Percentiles rank a stretch among this genome's conserved stretches.
Evolutionary conservation across 2,113 vertebrate species (phyloP).

Genomic region (Chrysemys picta): DNA sequence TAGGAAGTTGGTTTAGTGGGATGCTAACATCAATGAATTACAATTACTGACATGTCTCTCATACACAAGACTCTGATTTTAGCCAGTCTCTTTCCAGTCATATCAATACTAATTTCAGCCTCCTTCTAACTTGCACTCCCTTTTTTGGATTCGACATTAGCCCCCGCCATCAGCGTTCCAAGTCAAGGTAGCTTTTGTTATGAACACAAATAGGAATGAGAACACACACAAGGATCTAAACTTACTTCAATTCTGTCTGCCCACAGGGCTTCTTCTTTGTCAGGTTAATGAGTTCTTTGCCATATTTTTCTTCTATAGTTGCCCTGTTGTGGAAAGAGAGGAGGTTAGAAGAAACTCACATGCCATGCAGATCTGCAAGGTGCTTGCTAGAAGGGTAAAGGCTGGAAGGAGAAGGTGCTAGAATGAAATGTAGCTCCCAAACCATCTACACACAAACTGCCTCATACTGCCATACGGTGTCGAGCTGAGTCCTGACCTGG

Average conservation of each 20-base stretch:
- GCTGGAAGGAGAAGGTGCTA: neutral
- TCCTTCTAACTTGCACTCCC: neutral
- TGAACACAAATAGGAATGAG: neutral
- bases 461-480: neutral
- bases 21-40: neutral
- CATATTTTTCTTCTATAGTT: conserved; percentile 92
- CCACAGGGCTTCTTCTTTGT: conserved; percentile 93
- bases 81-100: neutral
- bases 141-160: neutral
- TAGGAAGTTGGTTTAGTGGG: neutral
- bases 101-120: neutral
- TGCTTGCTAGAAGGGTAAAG: neutral
- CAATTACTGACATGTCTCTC: neutral
- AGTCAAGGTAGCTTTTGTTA: neutral
- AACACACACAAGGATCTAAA: neutral
- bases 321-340: conserved; percentile 81
- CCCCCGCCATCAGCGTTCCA: neutral
- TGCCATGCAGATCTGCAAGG: neutral
- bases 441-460: neutral
- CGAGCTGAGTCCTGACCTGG: neutral
- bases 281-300: conserved; percentile 92
- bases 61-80: fast-evolving
- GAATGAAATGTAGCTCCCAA: neutral
- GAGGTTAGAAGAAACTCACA: neutral
- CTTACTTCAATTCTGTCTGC: conserved; percentile 95